phyloP scores from a whole-genome alignment of 2,888 invertebrate genomes.

The Nebria brevicollis region DNA sequence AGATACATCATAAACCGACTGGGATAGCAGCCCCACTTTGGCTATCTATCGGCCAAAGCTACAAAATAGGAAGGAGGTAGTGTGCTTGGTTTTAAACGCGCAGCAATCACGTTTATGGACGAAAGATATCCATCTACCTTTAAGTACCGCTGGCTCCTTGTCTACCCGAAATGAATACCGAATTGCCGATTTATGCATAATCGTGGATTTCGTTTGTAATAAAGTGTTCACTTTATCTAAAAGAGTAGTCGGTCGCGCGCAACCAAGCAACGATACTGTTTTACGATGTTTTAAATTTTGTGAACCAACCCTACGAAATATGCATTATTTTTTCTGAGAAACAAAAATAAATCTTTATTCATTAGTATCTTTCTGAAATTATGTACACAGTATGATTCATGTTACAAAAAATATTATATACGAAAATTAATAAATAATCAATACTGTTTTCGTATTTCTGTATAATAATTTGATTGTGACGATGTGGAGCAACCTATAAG shows the following conservation, averaged over 20 bases:
- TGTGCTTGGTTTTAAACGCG: neutral
- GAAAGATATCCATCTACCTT: conserved; percentile 45
- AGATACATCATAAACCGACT: too few relatives aligned
- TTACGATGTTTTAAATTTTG: conserved; percentile 30
- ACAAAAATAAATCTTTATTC: neutral
- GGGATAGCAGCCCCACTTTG: too few relatives aligned
- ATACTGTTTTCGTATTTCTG: too few relatives aligned
- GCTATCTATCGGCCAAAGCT: too few relatives aligned
- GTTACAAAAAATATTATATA: too few relatives aligned
- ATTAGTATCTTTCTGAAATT: neutral
- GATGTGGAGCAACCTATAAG: neutral
- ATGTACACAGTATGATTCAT: too few relatives aligned
- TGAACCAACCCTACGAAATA: conserved; percentile 18
- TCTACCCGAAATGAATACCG: conserved; percentile 45
- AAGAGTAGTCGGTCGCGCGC: conserved; percentile 15
- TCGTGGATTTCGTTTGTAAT: conserved; percentile 44
- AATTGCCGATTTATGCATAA: conserved; percentile 46
- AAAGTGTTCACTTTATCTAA: conserved; percentile 43
- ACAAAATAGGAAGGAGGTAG: too few relatives aligned
- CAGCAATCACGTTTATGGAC: conserved; percentile 44
- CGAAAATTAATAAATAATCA: too few relatives aligned
- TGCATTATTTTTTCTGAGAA: conserved; percentile 4
- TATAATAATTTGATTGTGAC: too few relatives aligned
- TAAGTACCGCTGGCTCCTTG: conserved; percentile 39
- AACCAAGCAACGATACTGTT: conserved; percentile 21